Evolutionary conservation across 2,113 vertebrate genomes (phyloP).

Genomic region (Sapayoa aenigma): DNA sequence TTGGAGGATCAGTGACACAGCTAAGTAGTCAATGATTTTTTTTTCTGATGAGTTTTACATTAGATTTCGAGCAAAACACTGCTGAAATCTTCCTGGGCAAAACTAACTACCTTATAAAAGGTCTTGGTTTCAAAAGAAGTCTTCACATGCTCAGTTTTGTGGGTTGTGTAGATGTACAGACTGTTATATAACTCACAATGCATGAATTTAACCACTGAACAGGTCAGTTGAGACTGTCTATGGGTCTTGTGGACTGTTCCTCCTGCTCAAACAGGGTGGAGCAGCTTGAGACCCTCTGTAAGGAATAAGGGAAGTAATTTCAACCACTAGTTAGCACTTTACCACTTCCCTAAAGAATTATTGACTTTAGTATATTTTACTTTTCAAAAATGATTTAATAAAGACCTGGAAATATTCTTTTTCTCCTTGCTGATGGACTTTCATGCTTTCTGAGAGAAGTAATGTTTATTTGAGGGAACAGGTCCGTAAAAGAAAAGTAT

Average conservation of each 20-base stretch:
- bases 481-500: not conserved
- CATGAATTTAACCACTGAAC: not conserved
- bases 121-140: not conserved
- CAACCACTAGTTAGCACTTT: not conserved
- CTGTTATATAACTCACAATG: not conserved
- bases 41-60: not conserved
- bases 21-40: not conserved
- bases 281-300: not conserved
- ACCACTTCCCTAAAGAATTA: not conserved
- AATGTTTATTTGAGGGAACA: not conserved
- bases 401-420: not conserved
- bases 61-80: not conserved
- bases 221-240: not conserved
- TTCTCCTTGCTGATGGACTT: not conserved
- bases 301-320: not conserved
- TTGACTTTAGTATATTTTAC: not conserved
- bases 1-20: not conserved
- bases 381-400: not conserved
- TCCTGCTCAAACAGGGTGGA: not conserved
- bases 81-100: not conserved
- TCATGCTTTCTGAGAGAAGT: not conserved
- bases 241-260: not conserved
- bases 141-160: not conserved
- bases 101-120: not conserved
- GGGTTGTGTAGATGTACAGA: not conserved